Evolutionary conservation across 2,113 vertebrate genomes (phyloP), one percentile per base, ranked within the genome.

Genomic region (Carassius gibelio): DNA sequence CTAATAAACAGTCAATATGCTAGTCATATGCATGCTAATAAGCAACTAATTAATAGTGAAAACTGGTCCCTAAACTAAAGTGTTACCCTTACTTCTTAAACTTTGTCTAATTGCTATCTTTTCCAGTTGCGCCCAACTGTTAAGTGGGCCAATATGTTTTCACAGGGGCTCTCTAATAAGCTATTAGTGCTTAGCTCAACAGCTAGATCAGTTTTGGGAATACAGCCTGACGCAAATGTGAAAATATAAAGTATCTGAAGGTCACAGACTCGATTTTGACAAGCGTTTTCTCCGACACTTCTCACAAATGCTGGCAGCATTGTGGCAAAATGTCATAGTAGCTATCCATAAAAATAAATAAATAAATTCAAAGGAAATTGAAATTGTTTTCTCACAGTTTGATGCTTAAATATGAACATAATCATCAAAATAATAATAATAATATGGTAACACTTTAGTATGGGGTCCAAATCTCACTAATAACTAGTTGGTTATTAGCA

Each of bases 121-220:
- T 93, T 92, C 92, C 93, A 94, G 94, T 94, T 95, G 93, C 93
- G 91, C 89, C 91, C 89, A 82, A 92, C 90, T 94, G 94, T 95
- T 93, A 94, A 87, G 9, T 90, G 92, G 92, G 93, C 88, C 92
- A 93, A 85, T 84, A 90, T 87, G 88, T 89, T 84, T 92, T 95
- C 93, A 91, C 91, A 93, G 90, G 75, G 88, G 92, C 82, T 88
- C 83, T 91, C 89, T 92, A 92, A 88, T 93, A 93, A 90, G 90
- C 91, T 93, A 94, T 94, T 93, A 95, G 92, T 91, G 91, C 92
- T 91, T 92, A 93, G 90, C 84, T 89, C 89, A 91, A 83, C 87
- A 4, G 87, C 88, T 89, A 91, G 91, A 91, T 92, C 89, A 91
- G 86, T 89, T 87, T 89, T 71, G 89, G 90, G 92, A 93, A 91